Evolutionary conservation across 2,888 invertebrate species (phyloP).

Genomic region (Xestobium rufovillosum): DNA sequence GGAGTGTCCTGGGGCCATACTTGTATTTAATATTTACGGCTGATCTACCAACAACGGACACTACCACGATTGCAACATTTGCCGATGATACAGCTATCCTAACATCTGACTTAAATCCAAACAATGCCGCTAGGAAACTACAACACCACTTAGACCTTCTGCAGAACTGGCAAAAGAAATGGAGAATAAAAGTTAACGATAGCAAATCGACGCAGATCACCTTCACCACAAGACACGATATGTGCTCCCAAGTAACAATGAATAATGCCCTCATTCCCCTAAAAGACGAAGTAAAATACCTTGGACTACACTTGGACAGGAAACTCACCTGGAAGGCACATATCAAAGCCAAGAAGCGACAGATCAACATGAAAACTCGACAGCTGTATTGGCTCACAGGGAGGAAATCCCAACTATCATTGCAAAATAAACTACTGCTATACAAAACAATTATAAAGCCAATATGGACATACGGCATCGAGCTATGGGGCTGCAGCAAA

Average conservation of each 20-base stretch:
- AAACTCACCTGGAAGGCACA: constrained; percentile 6
- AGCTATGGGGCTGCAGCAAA: no score
- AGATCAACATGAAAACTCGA: no score
- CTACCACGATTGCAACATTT: no score
- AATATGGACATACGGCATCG: constrained; percentile 9
- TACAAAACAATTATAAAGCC: constrained; percentile 7
- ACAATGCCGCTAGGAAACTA: no score
- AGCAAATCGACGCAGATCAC: no score
- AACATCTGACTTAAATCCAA: no score
- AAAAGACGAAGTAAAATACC: constrained; percentile 8
- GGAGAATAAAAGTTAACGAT: no score
- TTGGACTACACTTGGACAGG: constrained; percentile 7
- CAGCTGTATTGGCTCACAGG: constrained; percentile 3
- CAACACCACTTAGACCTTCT: no score
- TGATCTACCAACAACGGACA: not conserved
- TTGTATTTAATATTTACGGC: no score
- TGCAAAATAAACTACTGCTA: constrained; percentile 6
- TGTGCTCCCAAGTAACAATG: constrained; percentile 3
- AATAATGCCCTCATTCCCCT: constrained; percentile 7
- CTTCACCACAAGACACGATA: not conserved
- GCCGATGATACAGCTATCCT: no score
- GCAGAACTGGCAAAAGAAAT: no score
- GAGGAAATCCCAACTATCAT: constrained; percentile 3
- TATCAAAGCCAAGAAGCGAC: constrained; percentile 2
- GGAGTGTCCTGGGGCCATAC: no score